Evolutionary conservation across 2,888 invertebrate genomes (phyloP), one percentile per base, ranked within the genome.

Genomic region (Mimumesa dahlbomi): DNA sequence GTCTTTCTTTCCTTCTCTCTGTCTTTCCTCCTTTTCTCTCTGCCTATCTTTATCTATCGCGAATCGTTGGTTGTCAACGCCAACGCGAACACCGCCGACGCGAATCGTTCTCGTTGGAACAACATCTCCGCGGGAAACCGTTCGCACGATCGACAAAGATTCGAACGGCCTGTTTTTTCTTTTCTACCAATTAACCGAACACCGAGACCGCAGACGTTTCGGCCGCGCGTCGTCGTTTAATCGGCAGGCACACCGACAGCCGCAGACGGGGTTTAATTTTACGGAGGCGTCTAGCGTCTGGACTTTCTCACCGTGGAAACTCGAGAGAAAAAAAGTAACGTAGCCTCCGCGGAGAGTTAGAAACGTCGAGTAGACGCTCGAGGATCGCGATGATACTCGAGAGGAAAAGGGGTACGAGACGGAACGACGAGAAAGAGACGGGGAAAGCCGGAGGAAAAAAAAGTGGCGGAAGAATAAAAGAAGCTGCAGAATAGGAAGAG

Each of bases 211-310:
- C 25, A 3, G 25, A 25, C 25, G 25, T 5, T 5, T 25, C 25
- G 3, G 25, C 25, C 4, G 25, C 25, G 25, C 7, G 25, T 25
- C 4, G 25, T 25, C 25, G 3, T 7, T 25, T 25, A 25, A 25
- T 25, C 36, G 36, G 29, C 42, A 11, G n/a, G 4, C 2, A 4
- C 11, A 34, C 6, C 6, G n/a, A 11, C 6, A 50, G 43, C 50
- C 14, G 43, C 52, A 45, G 46, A 48, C 50, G 43, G 62, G 64
- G n/a, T n/a, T 69, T 77, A 68, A 77, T 69, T 77, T 75, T 65
- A 74, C 74, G 78, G 48, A 56, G 59, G 40, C 64, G 68, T 62
- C 58, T 53, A 63, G 52, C 31, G 75, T 74, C 78, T 76, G 79
- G 75, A 70, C 52, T 74, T 78, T 76, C 70, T 78, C 79, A 74